phyloP scores from a whole-genome alignment of 2,797 vertebrate genomes.

The Miichthys miiuy region DNA sequence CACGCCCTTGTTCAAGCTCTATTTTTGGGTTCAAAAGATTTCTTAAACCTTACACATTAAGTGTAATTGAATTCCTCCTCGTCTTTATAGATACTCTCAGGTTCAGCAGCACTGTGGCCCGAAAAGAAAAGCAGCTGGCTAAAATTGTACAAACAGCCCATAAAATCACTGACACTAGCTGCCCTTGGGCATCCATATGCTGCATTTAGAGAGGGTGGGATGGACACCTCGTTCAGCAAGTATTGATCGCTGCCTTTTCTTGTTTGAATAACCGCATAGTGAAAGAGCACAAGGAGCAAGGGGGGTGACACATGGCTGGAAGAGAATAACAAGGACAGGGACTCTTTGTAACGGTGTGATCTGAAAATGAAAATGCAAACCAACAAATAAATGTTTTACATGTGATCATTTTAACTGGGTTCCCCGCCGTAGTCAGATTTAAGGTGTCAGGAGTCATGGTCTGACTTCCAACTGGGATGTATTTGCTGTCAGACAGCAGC shows the following conservation, averaged over 20 bases:
- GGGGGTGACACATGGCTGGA: neutral
- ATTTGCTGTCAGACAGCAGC: constrained; percentile 20
- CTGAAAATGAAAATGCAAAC: neutral
- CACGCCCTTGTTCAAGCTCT: neutral
- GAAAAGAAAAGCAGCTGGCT: neutral
- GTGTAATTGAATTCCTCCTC: neutral
- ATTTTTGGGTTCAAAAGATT: too few relatives aligned
- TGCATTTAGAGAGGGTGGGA: constrained; percentile 5
- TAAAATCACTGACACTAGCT: constrained; percentile 10
- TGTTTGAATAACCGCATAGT: neutral
- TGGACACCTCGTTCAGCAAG: constrained; percentile 6
- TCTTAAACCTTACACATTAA: neutral
- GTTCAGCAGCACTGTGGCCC: neutral
- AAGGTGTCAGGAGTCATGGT: neutral
- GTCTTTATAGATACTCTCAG: constrained; percentile 2
- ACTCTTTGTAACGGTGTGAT: neutral
- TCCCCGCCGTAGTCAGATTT: neutral
- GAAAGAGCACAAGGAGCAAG: neutral
- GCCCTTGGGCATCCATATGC: constrained; percentile 1
- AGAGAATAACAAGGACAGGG: neutral
- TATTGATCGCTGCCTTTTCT: constrained; percentile 21
- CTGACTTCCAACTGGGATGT: constrained; percentile 13
- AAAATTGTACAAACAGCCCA: constrained; percentile 11
- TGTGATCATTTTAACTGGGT: constrained; percentile 1
- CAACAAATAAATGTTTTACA: neutral